Evolutionary conservation across 2,113 vertebrate species (phyloP).

Genomic region (Harpagus bidentatus): DNA sequence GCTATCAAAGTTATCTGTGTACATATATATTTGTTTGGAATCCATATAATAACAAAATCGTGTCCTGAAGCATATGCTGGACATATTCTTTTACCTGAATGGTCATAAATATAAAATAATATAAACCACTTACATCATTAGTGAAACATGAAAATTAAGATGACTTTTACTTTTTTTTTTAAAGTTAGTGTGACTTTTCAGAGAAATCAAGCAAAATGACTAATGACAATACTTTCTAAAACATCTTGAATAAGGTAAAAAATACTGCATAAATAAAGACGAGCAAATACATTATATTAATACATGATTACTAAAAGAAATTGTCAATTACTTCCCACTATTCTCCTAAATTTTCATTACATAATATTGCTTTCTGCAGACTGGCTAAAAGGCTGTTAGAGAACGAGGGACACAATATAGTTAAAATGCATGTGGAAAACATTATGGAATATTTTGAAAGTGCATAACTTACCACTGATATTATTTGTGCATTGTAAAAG

Average conservation of each 20-base stretch:
- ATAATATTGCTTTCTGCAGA: background rate
- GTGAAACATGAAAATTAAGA: background rate
- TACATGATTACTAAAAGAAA: background rate
- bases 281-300: background rate
- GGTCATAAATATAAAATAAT: background rate
- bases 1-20: background rate
- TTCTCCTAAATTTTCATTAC: background rate
- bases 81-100: background rate
- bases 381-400: background rate
- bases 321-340: background rate
- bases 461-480: background rate
- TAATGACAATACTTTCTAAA: background rate
- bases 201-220: background rate
- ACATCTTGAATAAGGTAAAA: background rate
- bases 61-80: background rate
- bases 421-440: background rate
- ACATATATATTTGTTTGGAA: background rate
- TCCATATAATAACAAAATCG: background rate
- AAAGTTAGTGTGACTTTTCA: background rate
- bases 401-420: background rate
- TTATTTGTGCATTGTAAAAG: background rate
- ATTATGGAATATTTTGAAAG: background rate
- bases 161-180: background rate
- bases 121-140: background rate
- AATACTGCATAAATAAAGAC: background rate